These are phyloP conservation scores for Latheticus oryzae DNA, from an alignment of 2,888 invertebrate genomes.

Conservation along the genomic window DNA sequence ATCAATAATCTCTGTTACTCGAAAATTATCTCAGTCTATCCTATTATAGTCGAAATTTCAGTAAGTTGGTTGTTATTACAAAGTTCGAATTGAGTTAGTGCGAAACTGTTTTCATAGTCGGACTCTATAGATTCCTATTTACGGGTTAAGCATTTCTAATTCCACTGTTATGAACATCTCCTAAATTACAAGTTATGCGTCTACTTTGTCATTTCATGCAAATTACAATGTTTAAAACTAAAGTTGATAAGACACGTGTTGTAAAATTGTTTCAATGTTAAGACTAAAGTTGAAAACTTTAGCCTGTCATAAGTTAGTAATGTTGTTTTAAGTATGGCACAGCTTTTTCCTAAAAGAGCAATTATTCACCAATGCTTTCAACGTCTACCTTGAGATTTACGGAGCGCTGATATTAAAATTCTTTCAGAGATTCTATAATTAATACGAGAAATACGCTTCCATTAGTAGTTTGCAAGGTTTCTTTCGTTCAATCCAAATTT, in stretches of 20 bases:
- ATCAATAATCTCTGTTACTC: slow-evolving; percentile 17
- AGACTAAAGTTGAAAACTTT: not conserved
- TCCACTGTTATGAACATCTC: slow-evolving; percentile 1
- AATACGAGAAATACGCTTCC: too few species aligned
- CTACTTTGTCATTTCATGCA: too few species aligned
- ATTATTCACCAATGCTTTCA: slow-evolving; percentile 32
- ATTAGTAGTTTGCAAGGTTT: too few species aligned
- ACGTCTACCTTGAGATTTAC: slow-evolving; percentile 27
- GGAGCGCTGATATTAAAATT: slow-evolving; percentile 29
- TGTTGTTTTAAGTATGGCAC: slow-evolving; percentile 29
- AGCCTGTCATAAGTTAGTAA: slow-evolving; percentile 12
- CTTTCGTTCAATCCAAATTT: too few species aligned
- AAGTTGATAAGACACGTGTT: not conserved
- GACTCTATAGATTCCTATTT: not conserved
- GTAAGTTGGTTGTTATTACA: slow-evolving; percentile 26
- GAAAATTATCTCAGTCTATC: slow-evolving; percentile 9
- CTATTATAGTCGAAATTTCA: slow-evolving; percentile 10
- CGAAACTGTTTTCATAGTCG: slow-evolving; percentile 15
- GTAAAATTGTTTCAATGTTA: slow-evolving; percentile 4
- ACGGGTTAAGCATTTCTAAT: slow-evolving; percentile 3
- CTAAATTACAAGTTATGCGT: too few species aligned
- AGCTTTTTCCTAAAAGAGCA: slow-evolving; percentile 19
- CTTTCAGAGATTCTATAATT: too few species aligned
- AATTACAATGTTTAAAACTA: too few species aligned
- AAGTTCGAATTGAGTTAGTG: slow-evolving; percentile 30